Evolutionary conservation across 1,140 invertebrate species (phyloP), one percentile per base, ranked within the genome.

Genomic region (Drosophila pallidifrons): DNA sequence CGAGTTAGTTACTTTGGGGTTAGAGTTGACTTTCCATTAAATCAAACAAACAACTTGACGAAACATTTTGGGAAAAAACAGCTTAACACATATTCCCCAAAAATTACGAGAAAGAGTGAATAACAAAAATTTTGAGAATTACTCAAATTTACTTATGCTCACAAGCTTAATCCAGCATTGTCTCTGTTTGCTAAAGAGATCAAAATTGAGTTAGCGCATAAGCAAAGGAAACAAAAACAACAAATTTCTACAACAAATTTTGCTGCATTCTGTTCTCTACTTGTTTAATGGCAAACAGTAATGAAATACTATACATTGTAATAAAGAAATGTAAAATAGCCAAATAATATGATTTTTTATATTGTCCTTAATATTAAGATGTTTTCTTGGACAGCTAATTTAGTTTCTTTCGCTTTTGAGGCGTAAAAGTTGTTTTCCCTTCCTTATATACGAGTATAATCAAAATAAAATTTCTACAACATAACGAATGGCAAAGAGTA

Each of bases 21-120:
- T 68, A 47, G 64, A 51, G 60, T 70, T 58, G 49, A 68, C 47
- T 68, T 74, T 69, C 28, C 57, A 68, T 74, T 74, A 61, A 69
- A 74, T 68, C 71, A 74, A 74, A 61, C 57, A 68, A 69, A 68
- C 65, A 52, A 38, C 28, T 67, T 52, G 54, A 25, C 52, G 52
- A 51, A 58, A 25, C 58, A 60, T 60, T 60, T 61, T 38, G 35
- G 8, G 38, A 51, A 41, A 28, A 47, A 45, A 46, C 47, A 28
- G 49, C 58, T 54, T 63, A 61, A 63, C 16, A 49, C 15, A 63
- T 41, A 41, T 41, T 35, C 5, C 20, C 20, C 20, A 38, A 41
- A 49, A 20, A 47, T 10, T 13, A 3, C 7, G n/a, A 15, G 28
- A 35, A 20, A 52, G 54, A 54, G n/a, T 28, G 20, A 25, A 25